Evolutionary conservation across 2,113 vertebrate species (phyloP), one percentile per base, ranked within the genome.

Genomic region (Pogonocichla stellata): DNA sequence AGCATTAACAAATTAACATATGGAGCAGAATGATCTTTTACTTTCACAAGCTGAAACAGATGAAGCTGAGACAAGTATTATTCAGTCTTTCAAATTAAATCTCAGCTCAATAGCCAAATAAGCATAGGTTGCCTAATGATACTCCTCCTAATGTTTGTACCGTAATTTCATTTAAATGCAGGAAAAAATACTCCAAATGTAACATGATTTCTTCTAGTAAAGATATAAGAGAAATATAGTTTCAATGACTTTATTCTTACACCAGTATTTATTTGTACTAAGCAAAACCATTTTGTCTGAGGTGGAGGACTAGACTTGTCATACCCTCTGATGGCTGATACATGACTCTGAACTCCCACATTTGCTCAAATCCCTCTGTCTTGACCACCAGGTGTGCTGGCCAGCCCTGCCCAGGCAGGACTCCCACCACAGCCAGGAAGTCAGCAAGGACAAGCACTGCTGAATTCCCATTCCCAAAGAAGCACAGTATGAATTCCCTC

Each of bases 61-160:
- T 18, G 38, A 82, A 88, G 31, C 13, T 47, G n/a, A 90, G 43
- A 75, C 42, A 77, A 10, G 48, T 69, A 82, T 80, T 80, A 80
- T 34, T 74, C 73, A 50, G 9, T 56, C 60, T 77, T 54, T 29
- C 38, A 72, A 94, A 92, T 73, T 85, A 94, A 91, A 93, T 62
- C 60, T 74, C 38, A 60, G 54, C 33, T 83, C 56, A 82, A 36
- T 10, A 82, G 72, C 23, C 47, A 90, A 92, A 86, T 77, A 89
- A 95, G 92, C 42, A 56, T 5, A 77, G 19, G 22, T 74, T 90
- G n/a, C 56, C 33, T 83, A 74, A 80, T 24, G 9, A n/a, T 56
- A 38, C 24, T 88, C 29, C 61, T 86, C 17, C 20, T 82, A 54
- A 26, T 34, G n/a, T 33, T 73, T 91, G 15, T 29, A 90, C 18